Base-by-base conservation (phyloP, 23 tunicate species). In the Halocynthia roretzi region DNA sequence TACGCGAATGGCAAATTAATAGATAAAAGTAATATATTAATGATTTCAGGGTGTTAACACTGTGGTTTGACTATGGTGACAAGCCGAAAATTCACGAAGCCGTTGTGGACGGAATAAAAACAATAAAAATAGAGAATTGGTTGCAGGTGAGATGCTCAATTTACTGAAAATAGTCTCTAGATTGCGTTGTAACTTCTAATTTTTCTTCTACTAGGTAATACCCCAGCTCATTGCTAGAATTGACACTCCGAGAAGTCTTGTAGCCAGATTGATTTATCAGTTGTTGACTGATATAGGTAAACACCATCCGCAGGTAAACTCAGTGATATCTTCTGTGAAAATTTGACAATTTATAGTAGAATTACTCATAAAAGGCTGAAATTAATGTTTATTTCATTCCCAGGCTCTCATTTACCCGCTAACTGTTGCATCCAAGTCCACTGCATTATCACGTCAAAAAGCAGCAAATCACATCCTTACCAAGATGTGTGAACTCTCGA, bases 51-150 rank as follows among this genome's bases (percentile, higher is more conserved):
- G 92, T 92, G 50, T 44, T 92, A 17, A 77, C 91, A 9, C 50
- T 92, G 63, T 92, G 98, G 98, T 92, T 92, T 73, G 98, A 92
- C 15, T 86, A 92, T 51, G 98, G 98, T 20, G 82, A 86, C 70
- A 70, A 56, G 50, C 62, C 80, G 15, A 23, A 53, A n/a, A 44
- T 92, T 10, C 62, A 82, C 60, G 82, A 86, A 54, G 87, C 78
- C 60, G 71, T 92, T 50, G 84, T 82, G 51, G 92, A 92, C 62
- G 98, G 91, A 68, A 79, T 92, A 40, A 86, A 86, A 70, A 92
- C 77, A 19, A 86, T 92, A 58, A 75, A 92, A 62, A 92, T 92
- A 52, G 98, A 92, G 82, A 83, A 92, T 80, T 92, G 98, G 98
- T 69, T 92, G 23, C 98, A 91, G 87, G 97, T 91, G 55, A n/a